phyloP scores from a whole-genome alignment of 2,888 invertebrate genomes.

The Eristalinus aeneus region DNA sequence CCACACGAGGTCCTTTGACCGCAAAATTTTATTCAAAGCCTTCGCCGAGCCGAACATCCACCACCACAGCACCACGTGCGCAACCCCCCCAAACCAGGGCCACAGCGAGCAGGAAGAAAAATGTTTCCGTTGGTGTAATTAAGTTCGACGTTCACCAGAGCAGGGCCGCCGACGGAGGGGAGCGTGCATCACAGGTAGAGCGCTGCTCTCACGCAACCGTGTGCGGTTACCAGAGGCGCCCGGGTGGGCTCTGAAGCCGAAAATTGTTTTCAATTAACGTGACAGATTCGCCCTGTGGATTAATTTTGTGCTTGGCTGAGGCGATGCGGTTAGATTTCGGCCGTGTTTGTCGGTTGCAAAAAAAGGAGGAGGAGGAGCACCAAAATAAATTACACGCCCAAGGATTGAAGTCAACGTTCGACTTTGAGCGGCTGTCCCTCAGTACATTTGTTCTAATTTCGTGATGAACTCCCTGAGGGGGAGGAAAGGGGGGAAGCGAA shows the following conservation, averaged over 20 bases:
- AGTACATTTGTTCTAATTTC: conserved; percentile 43
- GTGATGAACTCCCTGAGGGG: background rate
- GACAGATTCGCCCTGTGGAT: conserved; percentile 67
- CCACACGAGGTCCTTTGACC: conserved; percentile 35
- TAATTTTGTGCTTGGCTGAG: conserved; percentile 67
- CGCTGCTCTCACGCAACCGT: conserved; percentile 17
- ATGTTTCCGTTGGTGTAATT: conserved; percentile 57
- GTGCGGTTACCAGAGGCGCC: background rate
- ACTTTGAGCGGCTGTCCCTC: background rate
- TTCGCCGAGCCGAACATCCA: conserved; percentile 8
- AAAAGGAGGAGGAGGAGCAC: background rate
- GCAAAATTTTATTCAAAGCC: conserved; percentile 61
- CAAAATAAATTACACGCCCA: conserved; percentile 58
- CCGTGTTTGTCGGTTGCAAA: conserved; percentile 11
- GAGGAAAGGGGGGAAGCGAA: background rate
- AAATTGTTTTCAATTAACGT: conserved; percentile 71
- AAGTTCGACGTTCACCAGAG: too few species aligned
- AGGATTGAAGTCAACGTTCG: conserved; percentile 33
- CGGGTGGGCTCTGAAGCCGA: conserved; percentile 61
- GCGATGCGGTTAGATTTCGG: conserved; percentile 36
- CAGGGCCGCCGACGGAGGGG: background rate
- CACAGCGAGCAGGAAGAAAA: conserved; percentile 23
- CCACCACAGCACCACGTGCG: background rate
- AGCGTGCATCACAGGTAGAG: background rate
- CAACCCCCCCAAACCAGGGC: background rate